These are phyloP conservation scores for Drosophila aff. DNA, from an alignment of 1,140 invertebrate genomes.

Conservation along the genomic window DNA sequence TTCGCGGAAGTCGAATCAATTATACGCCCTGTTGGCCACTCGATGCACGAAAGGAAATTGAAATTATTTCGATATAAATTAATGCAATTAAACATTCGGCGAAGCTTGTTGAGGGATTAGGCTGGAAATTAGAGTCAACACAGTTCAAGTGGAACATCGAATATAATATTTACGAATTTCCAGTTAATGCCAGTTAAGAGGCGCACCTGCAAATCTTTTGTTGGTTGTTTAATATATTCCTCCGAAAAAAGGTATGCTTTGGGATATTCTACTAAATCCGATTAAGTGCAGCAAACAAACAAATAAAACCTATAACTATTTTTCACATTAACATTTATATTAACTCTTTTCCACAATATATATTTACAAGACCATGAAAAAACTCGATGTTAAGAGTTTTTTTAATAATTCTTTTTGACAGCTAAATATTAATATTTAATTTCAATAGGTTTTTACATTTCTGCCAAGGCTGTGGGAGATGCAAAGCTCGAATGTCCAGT, in stretches of 20 bases:
- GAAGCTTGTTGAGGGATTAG: slow-evolving; percentile 3
- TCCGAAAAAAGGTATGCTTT: no score
- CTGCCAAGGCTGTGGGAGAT: neutral
- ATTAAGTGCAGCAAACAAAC: no score
- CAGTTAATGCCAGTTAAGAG: neutral
- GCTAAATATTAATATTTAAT: no score
- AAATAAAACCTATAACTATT: no score
- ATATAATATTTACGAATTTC: neutral
- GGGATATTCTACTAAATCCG: no score
- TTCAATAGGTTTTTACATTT: neutral
- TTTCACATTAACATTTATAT: no score
- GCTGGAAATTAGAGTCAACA: neutral
- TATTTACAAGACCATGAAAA: no score
- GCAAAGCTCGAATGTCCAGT: neutral
- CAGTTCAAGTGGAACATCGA: neutral
- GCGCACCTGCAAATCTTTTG: no score
- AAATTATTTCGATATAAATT: slow-evolving; percentile 68
- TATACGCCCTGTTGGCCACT: slow-evolving; percentile 75
- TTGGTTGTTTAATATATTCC: no score
- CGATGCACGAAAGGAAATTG: slow-evolving; percentile 71
- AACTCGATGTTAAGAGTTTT: no score
- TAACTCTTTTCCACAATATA: no score
- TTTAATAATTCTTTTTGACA: no score
- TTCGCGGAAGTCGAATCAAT: slow-evolving; percentile 76
- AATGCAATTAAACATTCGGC: slow-evolving; percentile 57